Conservation (phyloP, 2,797 vertebrate genomes). For the Anguilla megastoma region DNA sequence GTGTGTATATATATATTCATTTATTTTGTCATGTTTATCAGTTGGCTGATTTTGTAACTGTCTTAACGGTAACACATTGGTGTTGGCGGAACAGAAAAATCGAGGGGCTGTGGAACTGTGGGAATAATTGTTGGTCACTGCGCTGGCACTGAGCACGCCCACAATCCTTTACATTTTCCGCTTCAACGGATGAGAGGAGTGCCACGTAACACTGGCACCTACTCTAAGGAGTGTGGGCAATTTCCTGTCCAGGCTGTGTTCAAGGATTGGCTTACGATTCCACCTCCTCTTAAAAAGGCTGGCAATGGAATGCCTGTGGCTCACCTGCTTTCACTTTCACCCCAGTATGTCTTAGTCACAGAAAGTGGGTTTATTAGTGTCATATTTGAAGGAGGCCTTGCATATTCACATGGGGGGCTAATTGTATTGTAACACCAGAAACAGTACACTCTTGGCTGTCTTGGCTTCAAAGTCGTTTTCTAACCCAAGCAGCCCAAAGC, state of each 20-base stretch:
- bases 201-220: background rate
- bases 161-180: background rate
- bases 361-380: background rate
- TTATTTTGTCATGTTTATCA: no score
- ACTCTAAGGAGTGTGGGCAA: background rate
- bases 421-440: background rate
- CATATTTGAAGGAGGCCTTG: background rate
- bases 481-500: background rate
- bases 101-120: background rate
- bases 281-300: background rate
- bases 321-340: background rate
- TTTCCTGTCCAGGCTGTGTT: background rate
- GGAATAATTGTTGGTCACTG: no score
- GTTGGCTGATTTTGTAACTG: background rate
- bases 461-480: background rate
- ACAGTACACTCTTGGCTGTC: background rate
- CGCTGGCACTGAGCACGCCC: background rate
- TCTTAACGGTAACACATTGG: background rate
- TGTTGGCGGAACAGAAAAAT: background rate
- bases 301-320: background rate
- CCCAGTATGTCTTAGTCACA: background rate
- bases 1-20: no score
- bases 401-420: background rate
- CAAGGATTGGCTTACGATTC: background rate
- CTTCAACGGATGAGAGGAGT: background rate